Conservation (phyloP, 2,797 vertebrate genomes). For the Gila robusta region DNA sequence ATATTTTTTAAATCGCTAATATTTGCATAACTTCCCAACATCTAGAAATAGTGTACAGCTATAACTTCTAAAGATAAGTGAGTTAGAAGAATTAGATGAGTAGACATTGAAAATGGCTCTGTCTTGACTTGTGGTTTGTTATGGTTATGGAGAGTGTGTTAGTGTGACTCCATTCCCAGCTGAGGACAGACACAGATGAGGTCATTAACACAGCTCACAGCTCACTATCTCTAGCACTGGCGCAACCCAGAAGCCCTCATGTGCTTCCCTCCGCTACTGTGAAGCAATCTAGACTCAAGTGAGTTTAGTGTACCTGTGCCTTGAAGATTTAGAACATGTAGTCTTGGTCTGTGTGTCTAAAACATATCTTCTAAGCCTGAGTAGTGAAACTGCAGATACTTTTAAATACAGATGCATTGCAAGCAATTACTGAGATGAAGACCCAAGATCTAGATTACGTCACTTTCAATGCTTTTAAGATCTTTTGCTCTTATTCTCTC, state of each 20-base stretch:
- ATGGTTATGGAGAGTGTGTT: neutral
- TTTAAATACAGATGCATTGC: neutral
- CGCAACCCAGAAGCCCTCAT: neutral
- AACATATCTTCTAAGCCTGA: neutral
- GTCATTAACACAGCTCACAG: slow-evolving; percentile 1
- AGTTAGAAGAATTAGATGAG: neutral
- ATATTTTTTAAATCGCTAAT: no score
- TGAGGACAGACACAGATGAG: neutral
- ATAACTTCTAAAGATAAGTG: neutral
- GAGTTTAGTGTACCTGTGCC: neutral
- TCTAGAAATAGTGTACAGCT: neutral
- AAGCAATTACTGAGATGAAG: neutral
- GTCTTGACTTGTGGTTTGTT: slow-evolving; percentile 9
- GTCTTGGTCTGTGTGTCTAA: neutral
- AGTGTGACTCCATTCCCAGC: slow-evolving; percentile 12
- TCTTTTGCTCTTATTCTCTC: no score
- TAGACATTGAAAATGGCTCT: neutral
- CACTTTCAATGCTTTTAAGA: no score
- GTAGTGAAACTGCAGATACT: neutral
- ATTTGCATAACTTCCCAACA: neutral
- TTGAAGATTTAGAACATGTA: neutral
- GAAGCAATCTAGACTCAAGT: neutral
- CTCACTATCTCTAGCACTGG: slow-evolving; percentile 2
- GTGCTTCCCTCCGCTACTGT: neutral
- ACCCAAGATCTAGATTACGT: neutral